phyloP scores from a whole-genome alignment of 2,888 invertebrate species.

The Lamellibrachia satsuma region DNA sequence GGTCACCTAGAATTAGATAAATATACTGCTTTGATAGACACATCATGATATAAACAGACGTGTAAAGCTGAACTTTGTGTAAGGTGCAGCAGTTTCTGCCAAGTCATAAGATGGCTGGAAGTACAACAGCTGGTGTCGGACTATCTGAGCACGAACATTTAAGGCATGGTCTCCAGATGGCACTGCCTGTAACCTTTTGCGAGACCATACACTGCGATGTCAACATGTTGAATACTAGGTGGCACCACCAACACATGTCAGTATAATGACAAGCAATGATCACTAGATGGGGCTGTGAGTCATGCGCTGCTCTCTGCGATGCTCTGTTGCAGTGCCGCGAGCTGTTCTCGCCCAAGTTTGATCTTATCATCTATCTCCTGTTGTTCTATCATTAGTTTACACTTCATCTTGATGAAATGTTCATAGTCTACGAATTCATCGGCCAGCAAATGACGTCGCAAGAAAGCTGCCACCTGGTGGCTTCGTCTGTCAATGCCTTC shows the following conservation, averaged over 20 bases:
- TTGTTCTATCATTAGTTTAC: constrained; percentile 82
- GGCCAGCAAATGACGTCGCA: constrained; percentile 77
- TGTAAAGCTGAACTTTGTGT: neutral
- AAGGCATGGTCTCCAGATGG: neutral
- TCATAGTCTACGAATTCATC: constrained; percentile 81
- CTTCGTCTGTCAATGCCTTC: constrained; percentile 83
- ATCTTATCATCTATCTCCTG: constrained; percentile 86
- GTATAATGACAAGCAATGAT: neutral
- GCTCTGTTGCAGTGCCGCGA: constrained; percentile 76
- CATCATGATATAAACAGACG: neutral
- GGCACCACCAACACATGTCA: neutral
- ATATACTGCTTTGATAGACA: neutral
- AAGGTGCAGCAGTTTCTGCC: neutral
- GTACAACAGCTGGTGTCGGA: neutral
- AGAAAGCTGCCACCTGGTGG: constrained; percentile 73
- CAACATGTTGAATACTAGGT: neutral
- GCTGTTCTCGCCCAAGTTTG: constrained; percentile 82
- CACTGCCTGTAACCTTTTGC: neutral
- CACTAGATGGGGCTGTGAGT: neutral
- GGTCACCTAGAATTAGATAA: neutral
- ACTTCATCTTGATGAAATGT: constrained; percentile 87
- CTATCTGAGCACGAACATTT: neutral
- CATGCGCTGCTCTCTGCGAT: neutral
- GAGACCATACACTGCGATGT: neutral
- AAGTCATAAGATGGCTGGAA: neutral